Percentiles rank a stretch among this genome's conserved stretches.
These are phyloP conservation scores for Drosophila mimica DNA, from an alignment of 2,888 invertebrate species.

Conservation along the genomic window DNA sequence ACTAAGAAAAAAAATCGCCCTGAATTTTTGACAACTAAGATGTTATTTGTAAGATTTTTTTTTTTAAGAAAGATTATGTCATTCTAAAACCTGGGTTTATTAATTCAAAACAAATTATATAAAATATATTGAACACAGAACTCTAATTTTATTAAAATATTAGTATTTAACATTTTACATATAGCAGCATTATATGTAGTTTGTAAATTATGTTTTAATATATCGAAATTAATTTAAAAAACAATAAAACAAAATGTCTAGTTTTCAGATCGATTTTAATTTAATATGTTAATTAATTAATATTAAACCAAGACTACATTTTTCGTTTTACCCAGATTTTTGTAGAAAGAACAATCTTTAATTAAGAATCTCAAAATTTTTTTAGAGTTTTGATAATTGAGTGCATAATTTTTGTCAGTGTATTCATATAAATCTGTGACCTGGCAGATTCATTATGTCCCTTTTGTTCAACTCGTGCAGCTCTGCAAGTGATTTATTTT, in stretches of 20 bases:
- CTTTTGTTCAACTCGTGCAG: constrained; percentile 23
- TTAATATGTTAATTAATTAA: no score
- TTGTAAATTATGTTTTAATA: neutral
- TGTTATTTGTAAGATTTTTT: no score
- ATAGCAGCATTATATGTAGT: neutral
- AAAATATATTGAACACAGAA: neutral
- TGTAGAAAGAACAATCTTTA: neutral
- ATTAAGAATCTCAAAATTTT: neutral
- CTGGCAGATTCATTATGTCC: neutral
- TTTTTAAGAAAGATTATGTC: no score
- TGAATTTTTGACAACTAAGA: neutral
- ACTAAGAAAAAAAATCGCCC: neutral
- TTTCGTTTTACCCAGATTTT: neutral
- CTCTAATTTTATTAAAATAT: neutral
- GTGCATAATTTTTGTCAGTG: neutral
- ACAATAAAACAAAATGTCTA: neutral
- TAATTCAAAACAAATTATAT: neutral
- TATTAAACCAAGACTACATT: neutral
- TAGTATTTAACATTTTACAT: neutral
- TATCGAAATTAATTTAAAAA: neutral
- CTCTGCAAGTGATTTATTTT: constrained; percentile 17
- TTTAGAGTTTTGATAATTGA: neutral
- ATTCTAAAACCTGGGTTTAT: neutral
- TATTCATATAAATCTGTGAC: neutral
- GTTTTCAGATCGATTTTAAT: neutral